phyloP scores from a whole-genome alignment of 1,140 invertebrate species.

The Caenorhabditis latens region DNA sequence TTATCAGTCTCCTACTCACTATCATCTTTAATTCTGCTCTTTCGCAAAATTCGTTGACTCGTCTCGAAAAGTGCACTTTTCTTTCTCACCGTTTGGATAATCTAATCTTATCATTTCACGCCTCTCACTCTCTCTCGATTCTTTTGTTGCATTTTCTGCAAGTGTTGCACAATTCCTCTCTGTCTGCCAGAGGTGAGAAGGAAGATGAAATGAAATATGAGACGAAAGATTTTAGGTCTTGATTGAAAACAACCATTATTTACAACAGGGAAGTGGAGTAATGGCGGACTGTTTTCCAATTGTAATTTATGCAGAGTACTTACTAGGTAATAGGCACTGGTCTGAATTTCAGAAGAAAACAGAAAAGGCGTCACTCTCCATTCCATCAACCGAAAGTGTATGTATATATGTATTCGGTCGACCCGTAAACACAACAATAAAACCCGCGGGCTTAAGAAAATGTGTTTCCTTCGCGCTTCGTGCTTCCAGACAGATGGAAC shows the following conservation, averaged over 20 bases:
- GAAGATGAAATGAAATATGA: not conserved
- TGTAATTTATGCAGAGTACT: constrained; percentile 16
- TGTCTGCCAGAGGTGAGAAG: not conserved
- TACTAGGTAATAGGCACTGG: not conserved
- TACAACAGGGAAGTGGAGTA: not conserved
- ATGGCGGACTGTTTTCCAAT: not conserved
- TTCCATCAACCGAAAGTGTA: constrained; percentile 12
- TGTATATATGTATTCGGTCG: constrained; percentile 27
- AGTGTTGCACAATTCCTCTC: constrained; percentile 11
- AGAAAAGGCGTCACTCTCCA: not conserved
- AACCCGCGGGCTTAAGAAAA: constrained; percentile 39
- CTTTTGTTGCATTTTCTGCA: constrained; percentile 19
- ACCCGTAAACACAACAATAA: constrained; percentile 52
- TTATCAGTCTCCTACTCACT: not conserved
- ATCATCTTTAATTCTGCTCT: not conserved
- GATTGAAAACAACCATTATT: not conserved
- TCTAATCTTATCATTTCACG: constrained; percentile 51
- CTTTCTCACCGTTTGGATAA: constrained; percentile 24
- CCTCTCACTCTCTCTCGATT: not conserved
- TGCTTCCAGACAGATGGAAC: not conserved
- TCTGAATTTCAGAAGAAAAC: not conserved
- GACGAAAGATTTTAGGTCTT: not conserved
- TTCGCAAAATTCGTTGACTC: not conserved
- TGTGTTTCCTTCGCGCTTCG: not conserved
- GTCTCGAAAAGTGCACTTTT: constrained; percentile 33